phyloP scores from a whole-genome alignment of 2,888 invertebrate genomes.

The Mesorhabditis spiculigera region DNA sequence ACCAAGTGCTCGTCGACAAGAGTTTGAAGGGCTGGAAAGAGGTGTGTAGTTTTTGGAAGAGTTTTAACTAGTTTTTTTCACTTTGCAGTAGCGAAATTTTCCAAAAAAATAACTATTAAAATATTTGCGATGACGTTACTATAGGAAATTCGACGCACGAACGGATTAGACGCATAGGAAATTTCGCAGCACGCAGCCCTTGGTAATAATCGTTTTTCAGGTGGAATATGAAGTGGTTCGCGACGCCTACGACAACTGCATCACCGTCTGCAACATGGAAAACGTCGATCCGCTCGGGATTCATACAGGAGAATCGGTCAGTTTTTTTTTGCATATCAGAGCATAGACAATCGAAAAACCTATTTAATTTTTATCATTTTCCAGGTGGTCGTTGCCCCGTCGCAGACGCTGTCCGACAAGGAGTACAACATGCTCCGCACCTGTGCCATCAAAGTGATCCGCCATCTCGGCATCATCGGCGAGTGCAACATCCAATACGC shows the following conservation, averaged over 20 bases:
- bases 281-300: constrained; percentile 92
- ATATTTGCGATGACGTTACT: no score
- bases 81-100: background rate
- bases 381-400: constrained; percentile 77
- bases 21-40: constrained; percentile 99
- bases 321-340: background rate
- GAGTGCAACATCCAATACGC: constrained; percentile 99
- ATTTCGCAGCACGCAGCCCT: no score
- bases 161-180: background rate
- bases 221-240: constrained; percentile 98
- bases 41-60: constrained; percentile 42
- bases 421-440: constrained; percentile 92
- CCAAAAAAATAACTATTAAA: no score
- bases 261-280: constrained; percentile 98
- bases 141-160: no score
- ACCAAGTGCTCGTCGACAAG: constrained; percentile 85
- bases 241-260: constrained; percentile 95
- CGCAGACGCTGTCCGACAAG: constrained; percentile 88
- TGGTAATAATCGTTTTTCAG: constrained; percentile 14
- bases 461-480: constrained; percentile 91
- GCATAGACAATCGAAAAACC: background rate
- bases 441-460: constrained; percentile 77
- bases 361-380: background rate
- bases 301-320: constrained; percentile 40
- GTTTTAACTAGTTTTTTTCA: background rate